A percentile compares a stretch with the other conserved stretches of the same genome.
Evolutionary conservation across 2,113 vertebrate genomes (phyloP).

Genomic region (Eclectus roratus): DNA sequence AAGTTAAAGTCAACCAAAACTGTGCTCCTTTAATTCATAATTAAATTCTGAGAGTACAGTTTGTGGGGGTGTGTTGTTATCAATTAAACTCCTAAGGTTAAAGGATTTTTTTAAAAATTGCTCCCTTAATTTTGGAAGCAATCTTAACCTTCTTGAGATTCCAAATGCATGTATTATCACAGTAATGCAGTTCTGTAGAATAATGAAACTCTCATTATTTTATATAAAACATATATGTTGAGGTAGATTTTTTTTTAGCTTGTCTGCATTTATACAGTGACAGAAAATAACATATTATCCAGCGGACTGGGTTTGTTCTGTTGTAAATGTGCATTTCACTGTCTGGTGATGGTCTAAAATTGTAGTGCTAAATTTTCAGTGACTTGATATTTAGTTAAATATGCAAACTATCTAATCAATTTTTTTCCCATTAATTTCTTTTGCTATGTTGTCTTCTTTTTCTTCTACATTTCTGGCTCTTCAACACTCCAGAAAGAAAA

Average conservation of each 20-base stretch:
- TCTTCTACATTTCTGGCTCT: neutral
- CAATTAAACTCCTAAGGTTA: neutral
- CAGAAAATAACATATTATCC: neutral
- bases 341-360: neutral
- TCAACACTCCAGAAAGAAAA: neutral
- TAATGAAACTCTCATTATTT: neutral
- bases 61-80: neutral
- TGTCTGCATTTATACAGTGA: neutral
- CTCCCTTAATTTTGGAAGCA: neutral
- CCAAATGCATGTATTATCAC: neutral
- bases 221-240: neutral
- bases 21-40: neutral
- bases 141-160: neutral
- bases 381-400: neutral
- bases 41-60: neutral
- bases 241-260: neutral
- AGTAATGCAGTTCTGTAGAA: neutral
- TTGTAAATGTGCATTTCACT: neutral
- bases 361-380: neutral
- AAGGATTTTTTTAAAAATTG: neutral
- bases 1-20: neutral
- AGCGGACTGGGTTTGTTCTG: neutral
- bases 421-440: neutral
- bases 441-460: neutral
- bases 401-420: neutral